Conservation (phyloP, 35 echinoderm and acorn worm genomes). For the Ophioderma brevispina region DNA sequence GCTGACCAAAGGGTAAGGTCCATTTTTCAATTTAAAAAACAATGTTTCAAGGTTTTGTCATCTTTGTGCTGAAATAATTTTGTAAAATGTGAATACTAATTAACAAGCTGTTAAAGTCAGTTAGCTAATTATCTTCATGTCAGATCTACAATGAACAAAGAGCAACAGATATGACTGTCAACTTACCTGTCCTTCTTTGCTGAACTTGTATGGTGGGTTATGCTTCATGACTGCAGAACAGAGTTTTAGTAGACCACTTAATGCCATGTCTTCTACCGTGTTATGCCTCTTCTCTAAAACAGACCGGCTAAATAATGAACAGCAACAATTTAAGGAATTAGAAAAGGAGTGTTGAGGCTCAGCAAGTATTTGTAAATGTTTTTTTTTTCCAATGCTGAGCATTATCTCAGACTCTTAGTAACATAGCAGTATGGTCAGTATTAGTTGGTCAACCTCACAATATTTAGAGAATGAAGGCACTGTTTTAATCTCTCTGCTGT, state of each 20-base stretch:
- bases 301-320: slow-evolving; percentile 42
- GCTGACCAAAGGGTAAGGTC: too few species aligned
- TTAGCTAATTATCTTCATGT: too few species aligned
- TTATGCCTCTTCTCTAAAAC: slow-evolving; percentile 74
- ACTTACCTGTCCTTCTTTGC: slow-evolving; percentile 83
- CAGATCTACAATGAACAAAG: too few species aligned
- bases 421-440: too few species aligned
- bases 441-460: neutral
- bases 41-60: too few species aligned
- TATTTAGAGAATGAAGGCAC: neutral
- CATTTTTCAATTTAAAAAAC: too few species aligned
- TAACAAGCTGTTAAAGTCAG: too few species aligned
- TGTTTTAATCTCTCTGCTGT: neutral
- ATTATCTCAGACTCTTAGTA: neutral
- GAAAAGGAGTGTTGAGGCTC: neutral
- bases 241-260: slow-evolving; percentile 67
- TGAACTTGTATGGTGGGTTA: slow-evolving; percentile 84
- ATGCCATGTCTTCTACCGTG: slow-evolving; percentile 67
- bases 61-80: too few species aligned
- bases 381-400: neutral
- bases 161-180: too few species aligned
- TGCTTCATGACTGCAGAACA: slow-evolving; percentile 70
- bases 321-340: neutral
- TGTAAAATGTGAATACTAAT: too few species aligned
- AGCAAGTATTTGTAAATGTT: neutral